Evolutionary conservation across 2,113 vertebrate species (phyloP).

Genomic region (Heliornis fulica): DNA sequence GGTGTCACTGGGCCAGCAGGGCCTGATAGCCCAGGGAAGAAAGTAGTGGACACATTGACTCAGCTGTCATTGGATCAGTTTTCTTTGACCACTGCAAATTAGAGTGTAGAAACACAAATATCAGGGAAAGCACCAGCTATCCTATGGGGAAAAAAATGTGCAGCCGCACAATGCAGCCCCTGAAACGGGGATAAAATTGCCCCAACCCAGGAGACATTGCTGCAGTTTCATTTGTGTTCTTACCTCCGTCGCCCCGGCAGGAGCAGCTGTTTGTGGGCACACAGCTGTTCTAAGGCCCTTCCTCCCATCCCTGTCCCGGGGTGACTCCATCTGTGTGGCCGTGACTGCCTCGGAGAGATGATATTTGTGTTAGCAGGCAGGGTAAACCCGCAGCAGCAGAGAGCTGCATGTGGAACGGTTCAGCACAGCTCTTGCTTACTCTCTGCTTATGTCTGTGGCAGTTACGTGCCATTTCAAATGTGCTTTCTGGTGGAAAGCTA

Average conservation of each 20-base stretch:
- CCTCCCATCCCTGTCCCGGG: not conserved
- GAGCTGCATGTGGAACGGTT: not conserved
- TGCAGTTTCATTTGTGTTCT: not conserved
- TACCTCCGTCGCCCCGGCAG: accelerated
- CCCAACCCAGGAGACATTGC: not conserved
- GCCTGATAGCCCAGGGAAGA: not conserved
- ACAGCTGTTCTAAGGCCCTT: not conserved
- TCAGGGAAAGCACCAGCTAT: not conserved
- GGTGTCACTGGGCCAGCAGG: not conserved
- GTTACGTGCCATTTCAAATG: not conserved
- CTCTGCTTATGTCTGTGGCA: not conserved
- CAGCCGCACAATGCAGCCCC: not conserved
- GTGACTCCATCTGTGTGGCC: accelerated
- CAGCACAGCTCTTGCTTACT: not conserved
- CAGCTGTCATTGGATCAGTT: accelerated
- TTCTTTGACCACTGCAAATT: not conserved
- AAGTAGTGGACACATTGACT: accelerated
- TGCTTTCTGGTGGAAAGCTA: conserved; percentile 34
- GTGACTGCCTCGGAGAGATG: not conserved
- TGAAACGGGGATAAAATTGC: not conserved
- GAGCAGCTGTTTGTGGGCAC: not conserved
- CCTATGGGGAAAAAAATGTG: not conserved
- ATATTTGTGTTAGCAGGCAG: not conserved
- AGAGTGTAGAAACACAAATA: not conserved
- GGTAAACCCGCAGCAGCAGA: not conserved